Base-by-base conservation (phyloP, 2,797 vertebrate genomes). In the Catostomus latipinnis region DNA sequence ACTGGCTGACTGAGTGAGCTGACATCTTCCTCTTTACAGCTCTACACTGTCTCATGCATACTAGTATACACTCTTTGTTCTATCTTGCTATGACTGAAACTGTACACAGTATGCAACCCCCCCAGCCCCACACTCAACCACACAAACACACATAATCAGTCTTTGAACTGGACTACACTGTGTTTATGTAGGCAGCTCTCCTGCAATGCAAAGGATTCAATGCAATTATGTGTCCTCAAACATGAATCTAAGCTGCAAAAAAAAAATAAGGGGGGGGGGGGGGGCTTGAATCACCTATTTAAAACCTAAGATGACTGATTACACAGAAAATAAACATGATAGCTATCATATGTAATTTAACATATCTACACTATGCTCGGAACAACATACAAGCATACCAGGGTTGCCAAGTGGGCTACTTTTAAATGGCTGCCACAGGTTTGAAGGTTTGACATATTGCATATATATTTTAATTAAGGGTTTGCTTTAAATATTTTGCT, bases 11-110 rank as follows among this genome's bases (percentile, higher is more conserved):
- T 71, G 71, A 81, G 74, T 34, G 34, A 34, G 34, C 69, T 85
- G 82, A 84, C 84, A 83, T 78, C 87, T 89, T 81, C 78, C 46
- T 72, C 84, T 84, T 50, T 88, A 86, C 78, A 75, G 56, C 82
- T 12, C 82, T 67, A 66, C 85, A 73, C 5, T 46, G 60, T 14
- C 49, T 6, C 61, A 73, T 71, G 81, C 78, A 81, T 83, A 90
- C 87, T 76, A 78, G n/a, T 11, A 62, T n/a, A 6, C 46, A 52
- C 48, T 12, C 22, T 69, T 52, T 69, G 75, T 61, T 77, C 56
- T 69, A 43, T 46, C 43, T 46, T 56, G 56, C 5, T 76, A 8
- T 50, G n/a, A 69, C 13, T 77, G 4, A 69, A 77, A 69, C 13
- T 69, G 13, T 69, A 77, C 6, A 50, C 56, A 77, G 65, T 70